Conservation (phyloP, 2,888 invertebrate species). For the Eilema sororculum region DNA sequence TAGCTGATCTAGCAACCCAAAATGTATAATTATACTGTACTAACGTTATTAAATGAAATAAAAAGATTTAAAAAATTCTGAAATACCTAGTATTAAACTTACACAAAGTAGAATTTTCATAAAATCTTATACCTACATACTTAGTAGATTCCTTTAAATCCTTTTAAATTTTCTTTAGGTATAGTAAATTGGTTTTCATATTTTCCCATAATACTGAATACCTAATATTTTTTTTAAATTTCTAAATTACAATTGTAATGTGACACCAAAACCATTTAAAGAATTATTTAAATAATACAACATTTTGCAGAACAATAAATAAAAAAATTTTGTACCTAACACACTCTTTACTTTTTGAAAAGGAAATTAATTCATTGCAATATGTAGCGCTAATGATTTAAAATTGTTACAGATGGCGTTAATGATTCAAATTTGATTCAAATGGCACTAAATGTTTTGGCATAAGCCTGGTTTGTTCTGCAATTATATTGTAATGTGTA, state of each 20-base stretch:
- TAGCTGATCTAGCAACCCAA: too few relatives aligned
- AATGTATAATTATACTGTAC: too few relatives aligned
- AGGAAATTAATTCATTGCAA: not conserved
- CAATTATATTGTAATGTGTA: constrained; percentile 14
- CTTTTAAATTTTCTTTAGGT: not conserved
- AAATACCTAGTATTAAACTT: not conserved
- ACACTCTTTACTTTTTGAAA: not conserved
- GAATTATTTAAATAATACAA: not conserved
- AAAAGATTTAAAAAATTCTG: not conserved
- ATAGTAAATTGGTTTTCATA: not conserved
- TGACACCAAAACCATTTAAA: constrained; percentile 15
- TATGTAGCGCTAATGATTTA: not conserved
- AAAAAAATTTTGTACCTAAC: not conserved
- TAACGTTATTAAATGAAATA: not conserved
- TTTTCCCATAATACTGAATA: not conserved
- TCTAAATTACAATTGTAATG: too few relatives aligned
- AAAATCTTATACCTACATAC: not conserved
- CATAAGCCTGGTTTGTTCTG: constrained; percentile 28
- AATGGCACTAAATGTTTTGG: not conserved
- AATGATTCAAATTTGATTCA: not conserved
- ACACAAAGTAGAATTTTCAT: not conserved
- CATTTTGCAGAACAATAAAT: constrained; percentile 7
- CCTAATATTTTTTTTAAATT: too few relatives aligned
- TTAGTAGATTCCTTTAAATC: not conserved
- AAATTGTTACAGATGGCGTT: not conserved